Evolutionary conservation across 2,113 vertebrate species (phyloP).

Genomic region (Rhinoptilus africanus): DNA sequence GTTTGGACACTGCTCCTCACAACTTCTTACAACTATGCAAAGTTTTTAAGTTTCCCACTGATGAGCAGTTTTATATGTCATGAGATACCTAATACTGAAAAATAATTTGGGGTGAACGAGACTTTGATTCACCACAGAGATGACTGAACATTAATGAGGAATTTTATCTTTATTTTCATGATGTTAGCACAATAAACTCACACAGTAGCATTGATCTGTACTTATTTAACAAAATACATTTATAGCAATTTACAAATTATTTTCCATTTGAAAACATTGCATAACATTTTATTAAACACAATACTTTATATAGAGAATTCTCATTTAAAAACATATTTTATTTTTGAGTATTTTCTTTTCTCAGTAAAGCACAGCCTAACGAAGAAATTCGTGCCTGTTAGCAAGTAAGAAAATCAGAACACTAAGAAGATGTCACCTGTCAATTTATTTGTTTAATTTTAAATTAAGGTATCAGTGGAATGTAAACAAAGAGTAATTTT

Average conservation of each 20-base stretch:
- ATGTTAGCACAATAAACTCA: constrained; percentile 85
- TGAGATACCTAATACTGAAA: not conserved
- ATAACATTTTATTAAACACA: constrained; percentile 86
- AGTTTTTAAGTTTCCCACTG: not conserved
- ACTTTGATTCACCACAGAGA: not conserved
- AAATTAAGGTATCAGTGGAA: constrained; percentile 88
- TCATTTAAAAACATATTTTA: constrained; percentile 83
- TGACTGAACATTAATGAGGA: constrained; percentile 60
- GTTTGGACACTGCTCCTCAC: not conserved
- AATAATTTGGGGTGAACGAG: not conserved
- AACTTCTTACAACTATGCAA: not conserved
- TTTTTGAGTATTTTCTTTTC: constrained; percentile 75
- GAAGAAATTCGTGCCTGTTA: constrained; percentile 78
- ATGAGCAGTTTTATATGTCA: not conserved
- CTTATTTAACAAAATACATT: constrained; percentile 87
- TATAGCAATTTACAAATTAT: constrained; percentile 86
- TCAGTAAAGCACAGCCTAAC: constrained; percentile 83
- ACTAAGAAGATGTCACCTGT: constrained; percentile 79
- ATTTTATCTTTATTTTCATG: constrained; percentile 83
- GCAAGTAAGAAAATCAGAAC: constrained; percentile 79
- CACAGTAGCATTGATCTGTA: constrained; percentile 80
- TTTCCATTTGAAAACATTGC: constrained; percentile 81
- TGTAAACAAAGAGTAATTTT: constrained; percentile 86
- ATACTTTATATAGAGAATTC: constrained; percentile 81
- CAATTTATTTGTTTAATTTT: constrained; percentile 77